Base-by-base conservation (phyloP, 2,113 vertebrate genomes). In the Rynchops niger region DNA sequence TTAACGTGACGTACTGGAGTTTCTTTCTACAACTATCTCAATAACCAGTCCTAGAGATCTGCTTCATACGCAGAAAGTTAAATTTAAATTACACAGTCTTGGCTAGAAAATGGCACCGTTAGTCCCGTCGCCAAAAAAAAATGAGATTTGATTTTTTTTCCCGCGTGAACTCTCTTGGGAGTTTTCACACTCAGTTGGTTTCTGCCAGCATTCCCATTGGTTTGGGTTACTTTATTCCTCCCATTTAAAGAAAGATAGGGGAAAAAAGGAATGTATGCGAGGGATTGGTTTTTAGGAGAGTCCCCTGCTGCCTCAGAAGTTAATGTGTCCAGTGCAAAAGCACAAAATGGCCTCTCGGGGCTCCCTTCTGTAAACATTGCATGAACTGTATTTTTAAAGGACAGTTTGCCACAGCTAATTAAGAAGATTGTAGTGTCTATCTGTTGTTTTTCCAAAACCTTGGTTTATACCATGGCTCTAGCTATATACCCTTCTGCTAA, bases 1-100 rank as follows among this genome's bases (percentile, higher is more conserved):
- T 99, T 98, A 98, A 98, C 98, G 97, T 98, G 97, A 97, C 96
- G 95, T 95, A 97, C 97, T 97, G 26, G 30, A 98, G 74, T 98
- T 98, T 95, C 93, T 97, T 97, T 90, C 88, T 97, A 93, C 94
- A 96, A 89, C 96, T 98, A 92, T 98, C 97, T 98, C 98, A 98
- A 97, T 93, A 98, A 95, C 79, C 91, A 97, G 97, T 98, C 97
- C 98, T 80, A 79, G 97, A 98, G 96, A 97, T 98, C 97, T 98
- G 96, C 94, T 97, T 98, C 97, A 97, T 98, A 98, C 94, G 93
- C 93, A 62, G 89, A 93, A 90, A 97, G 97, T 95, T 97, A 96
- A 96, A 97, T 97, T 96, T 91, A 97, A 97, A 94, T 98, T 94
- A 95, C 58, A 95, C 32, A 91, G 86, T 59, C 84, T 87, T 94